Evolutionary conservation across 2,797 vertebrate genomes (phyloP).

Genomic region (Poeciliopsis turneri): DNA sequence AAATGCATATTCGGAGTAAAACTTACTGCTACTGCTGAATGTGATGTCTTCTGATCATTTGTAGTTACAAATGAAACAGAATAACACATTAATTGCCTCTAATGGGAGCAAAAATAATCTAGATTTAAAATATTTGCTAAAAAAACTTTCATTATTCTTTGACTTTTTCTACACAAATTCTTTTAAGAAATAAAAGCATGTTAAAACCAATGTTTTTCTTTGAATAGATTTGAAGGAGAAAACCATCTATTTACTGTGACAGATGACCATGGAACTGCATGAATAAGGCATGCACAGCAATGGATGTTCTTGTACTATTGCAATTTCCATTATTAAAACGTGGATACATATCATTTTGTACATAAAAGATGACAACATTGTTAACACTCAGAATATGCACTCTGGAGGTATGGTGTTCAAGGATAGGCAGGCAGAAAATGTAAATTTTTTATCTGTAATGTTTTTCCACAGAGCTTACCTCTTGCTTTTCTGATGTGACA

Average conservation of each 20-base stretch:
- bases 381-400: not conserved
- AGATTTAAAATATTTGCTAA: no score
- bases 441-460: not conserved
- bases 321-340: not conserved
- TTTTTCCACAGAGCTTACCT: not conserved
- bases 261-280: not conserved
- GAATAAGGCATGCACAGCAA: not conserved
- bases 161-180: not conserved
- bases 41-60: no score
- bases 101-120: no score
- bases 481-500: not conserved
- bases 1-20: no score
- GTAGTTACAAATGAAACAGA: no score
- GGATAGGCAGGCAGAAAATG: not conserved
- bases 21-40: no score
- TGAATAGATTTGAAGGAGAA: not conserved
- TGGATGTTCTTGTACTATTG: not conserved
- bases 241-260: not conserved
- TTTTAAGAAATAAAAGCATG: not conserved
- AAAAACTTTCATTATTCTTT: not conserved
- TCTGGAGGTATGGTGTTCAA: not conserved
- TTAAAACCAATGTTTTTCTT: not conserved
- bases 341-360: not conserved
- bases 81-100: no score
- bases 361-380: not conserved